Base-by-base conservation (phyloP, 2,888 invertebrate genomes). In the Cerceris rybyensis region DNA sequence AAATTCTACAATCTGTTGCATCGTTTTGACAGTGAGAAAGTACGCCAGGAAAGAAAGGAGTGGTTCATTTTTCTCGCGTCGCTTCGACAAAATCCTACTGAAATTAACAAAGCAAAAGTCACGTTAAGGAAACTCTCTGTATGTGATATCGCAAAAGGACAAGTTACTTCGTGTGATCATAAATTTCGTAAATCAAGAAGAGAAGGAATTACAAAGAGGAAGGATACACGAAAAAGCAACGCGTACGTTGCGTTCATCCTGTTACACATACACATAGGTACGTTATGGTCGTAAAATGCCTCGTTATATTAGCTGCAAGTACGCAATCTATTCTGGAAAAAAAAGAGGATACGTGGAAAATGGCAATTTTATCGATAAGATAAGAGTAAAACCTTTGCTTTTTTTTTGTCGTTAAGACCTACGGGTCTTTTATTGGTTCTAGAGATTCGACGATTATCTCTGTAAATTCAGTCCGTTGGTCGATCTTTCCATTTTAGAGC, bases 221-320 rank as follows among this genome's bases (percentile, higher is more conserved):
- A 61, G 17, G 67, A 67, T 57, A 61, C 58, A 75, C 49, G 49
- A 17, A 63, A 63, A 28, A 75, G 63, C 66, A 55, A 59, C 70
- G 78, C 43, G 71, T 57, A 63, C 46, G 39, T 67, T 17, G 49
- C 66, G 16, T 28, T 61, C 70, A 46, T 59, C 58, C 58, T 55
- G 2, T 28, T 28, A 28, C 28, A 28, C 28, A 28, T 28, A 58
- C 17, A 70, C 42, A 66, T 80, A 57, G 78, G 80, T 80, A 80
- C 66, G 80, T 78, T 57, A 66, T 17, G 16, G 59, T 11, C 28
- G 49, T 46, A 72, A 49, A 59, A 54, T 13, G 55, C 68, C 41
- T 17, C 59, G 11, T 69, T 65, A 28, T 50, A 68, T 8, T 58
- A 70, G 67, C 14, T 52, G 17, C 59, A 13, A 5, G 43, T 49